Evolutionary conservation across 2,888 invertebrate species (phyloP).

Genomic region (Scrobipalpa atriplicella): DNA sequence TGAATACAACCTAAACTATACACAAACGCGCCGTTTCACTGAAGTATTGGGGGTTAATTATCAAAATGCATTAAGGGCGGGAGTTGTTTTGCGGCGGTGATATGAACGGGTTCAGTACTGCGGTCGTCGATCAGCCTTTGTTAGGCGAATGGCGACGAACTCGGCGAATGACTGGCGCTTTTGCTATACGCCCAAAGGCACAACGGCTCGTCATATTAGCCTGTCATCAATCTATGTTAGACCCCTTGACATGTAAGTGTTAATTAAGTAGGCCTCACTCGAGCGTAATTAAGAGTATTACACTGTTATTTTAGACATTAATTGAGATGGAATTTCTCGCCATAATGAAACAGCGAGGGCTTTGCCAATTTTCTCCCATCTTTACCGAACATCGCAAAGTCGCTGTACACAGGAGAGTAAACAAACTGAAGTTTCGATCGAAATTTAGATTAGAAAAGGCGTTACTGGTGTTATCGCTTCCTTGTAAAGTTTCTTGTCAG

Average conservation of each 20-base stretch:
- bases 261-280: constrained; percentile 82
- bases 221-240: constrained; percentile 83
- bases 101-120: constrained; percentile 66
- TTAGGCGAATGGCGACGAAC: constrained; percentile 58
- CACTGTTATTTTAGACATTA: constrained; percentile 82
- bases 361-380: constrained; percentile 67
- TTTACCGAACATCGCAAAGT: constrained; percentile 60
- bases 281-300: constrained; percentile 82
- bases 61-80: constrained; percentile 75
- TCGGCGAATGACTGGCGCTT: constrained; percentile 75
- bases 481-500: constrained; percentile 58
- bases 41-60: constrained; percentile 64
- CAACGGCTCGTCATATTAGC: constrained; percentile 79
- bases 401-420: constrained; percentile 62
- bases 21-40: constrained; percentile 34
- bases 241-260: constrained; percentile 80
- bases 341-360: constrained; percentile 67
- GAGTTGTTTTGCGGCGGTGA: constrained; percentile 66
- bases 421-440: constrained; percentile 73
- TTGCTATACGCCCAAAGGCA: constrained; percentile 57
- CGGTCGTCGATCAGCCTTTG: constrained; percentile 66
- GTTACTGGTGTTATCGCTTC: constrained; percentile 68
- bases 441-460: constrained; percentile 68
- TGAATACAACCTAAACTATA: constrained; percentile 6
- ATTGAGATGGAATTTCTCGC: constrained; percentile 81